phyloP scores from a whole-genome alignment of 2,113 vertebrate genomes.

The Callocephalon fimbriatum region DNA sequence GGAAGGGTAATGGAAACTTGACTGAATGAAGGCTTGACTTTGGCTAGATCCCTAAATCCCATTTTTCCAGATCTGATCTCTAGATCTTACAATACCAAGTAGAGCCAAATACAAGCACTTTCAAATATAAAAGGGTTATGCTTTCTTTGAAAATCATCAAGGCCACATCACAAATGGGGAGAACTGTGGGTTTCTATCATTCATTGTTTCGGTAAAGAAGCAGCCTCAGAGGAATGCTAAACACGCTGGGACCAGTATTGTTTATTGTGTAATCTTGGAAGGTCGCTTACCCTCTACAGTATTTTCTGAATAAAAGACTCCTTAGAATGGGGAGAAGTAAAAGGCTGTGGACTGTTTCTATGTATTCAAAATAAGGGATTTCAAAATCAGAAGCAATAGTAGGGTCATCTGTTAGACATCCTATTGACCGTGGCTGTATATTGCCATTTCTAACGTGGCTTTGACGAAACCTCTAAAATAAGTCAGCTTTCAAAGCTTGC shows the following conservation, averaged over 20 bases:
- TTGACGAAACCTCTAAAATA: not conserved
- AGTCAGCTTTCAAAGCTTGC: not conserved
- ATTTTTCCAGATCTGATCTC: not conserved
- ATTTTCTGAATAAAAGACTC: not conserved
- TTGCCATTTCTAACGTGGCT: not conserved
- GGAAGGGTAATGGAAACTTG: not conserved
- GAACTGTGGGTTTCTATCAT: not conserved
- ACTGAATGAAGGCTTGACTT: not conserved
- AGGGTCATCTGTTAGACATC: not conserved
- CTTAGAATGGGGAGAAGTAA: not conserved
- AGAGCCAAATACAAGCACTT: not conserved
- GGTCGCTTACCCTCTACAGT: not conserved
- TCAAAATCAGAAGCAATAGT: not conserved
- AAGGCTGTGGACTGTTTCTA: not conserved
- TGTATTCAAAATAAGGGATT: not conserved
- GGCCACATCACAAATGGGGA: not conserved
- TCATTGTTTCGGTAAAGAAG: fast-evolving
- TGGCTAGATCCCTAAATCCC: not conserved
- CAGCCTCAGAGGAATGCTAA: not conserved
- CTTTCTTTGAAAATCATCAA: not conserved
- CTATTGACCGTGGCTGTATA: not conserved
- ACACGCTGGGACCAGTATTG: not conserved
- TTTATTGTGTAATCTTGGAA: not conserved
- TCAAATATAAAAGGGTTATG: not conserved
- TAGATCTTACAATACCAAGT: not conserved